These are phyloP conservation scores for Lypha dubia DNA, from an alignment of 2,888 invertebrate species.

Conservation along the genomic window DNA sequence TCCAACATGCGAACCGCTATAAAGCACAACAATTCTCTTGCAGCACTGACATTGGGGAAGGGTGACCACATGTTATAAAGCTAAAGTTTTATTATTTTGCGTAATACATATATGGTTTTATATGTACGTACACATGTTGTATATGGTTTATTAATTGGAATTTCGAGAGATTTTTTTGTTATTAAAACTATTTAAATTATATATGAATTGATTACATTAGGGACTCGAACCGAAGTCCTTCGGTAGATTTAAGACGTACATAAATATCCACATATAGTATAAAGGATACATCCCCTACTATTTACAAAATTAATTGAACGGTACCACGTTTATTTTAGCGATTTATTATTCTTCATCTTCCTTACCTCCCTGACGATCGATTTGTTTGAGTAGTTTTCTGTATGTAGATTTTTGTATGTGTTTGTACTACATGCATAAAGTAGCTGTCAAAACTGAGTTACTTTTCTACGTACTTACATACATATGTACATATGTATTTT, in stretches of 20 bases:
- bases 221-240: too few relatives aligned
- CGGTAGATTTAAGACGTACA: too few relatives aligned
- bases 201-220: too few relatives aligned
- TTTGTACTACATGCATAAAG: not conserved
- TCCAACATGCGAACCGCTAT: slow-evolving; percentile 14
- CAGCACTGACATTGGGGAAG: slow-evolving; percentile 33
- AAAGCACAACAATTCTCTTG: slow-evolving; percentile 15
- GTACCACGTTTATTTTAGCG: not conserved
- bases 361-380: not conserved
- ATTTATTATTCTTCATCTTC: not conserved
- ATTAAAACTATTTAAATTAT: too few relatives aligned
- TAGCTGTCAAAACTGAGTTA: not conserved
- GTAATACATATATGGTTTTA: too few relatives aligned
- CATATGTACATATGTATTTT: too few relatives aligned
- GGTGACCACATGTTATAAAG: slow-evolving; percentile 7
- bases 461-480: too few relatives aligned
- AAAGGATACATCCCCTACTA: not conserved
- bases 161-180: too few relatives aligned
- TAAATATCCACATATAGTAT: not conserved
- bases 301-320: not conserved
- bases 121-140: too few relatives aligned
- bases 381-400: not conserved
- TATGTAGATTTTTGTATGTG: not conserved
- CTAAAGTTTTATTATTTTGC: not conserved
- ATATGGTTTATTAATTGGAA: too few relatives aligned